These are phyloP conservation scores for Ophthalmolycus amberensis DNA, from an alignment of 2,113 vertebrate genomes.

Conservation along the genomic window DNA sequence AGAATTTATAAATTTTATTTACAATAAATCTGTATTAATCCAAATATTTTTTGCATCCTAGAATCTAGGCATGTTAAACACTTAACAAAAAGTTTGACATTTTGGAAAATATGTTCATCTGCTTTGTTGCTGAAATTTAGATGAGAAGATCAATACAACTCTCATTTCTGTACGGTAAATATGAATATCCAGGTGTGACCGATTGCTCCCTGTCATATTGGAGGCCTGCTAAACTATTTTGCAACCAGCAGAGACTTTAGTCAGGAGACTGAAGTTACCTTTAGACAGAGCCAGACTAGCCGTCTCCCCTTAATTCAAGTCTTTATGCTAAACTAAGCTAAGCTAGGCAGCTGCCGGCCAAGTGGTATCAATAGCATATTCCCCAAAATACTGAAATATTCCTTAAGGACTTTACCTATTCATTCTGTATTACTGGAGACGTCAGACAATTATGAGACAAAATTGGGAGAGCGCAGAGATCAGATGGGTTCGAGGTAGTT, in stretches of 20 bases:
- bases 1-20: neutral
- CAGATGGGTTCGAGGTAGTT: constrained; percentile 8
- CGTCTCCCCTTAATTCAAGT: neutral
- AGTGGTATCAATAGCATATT: neutral
- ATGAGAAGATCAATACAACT: neutral
- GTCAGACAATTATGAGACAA: constrained; percentile 7
- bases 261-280: neutral
- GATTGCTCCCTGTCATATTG: neutral
- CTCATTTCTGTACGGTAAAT: neutral
- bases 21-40: neutral
- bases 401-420: constrained; percentile 1
- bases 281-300: neutral
- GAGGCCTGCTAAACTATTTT: neutral
- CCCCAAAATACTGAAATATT: neutral
- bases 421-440: constrained; percentile 2
- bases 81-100: neutral
- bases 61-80: neutral
- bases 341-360: neutral
- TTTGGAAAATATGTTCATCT: neutral
- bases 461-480: neutral
- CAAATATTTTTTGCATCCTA: neutral
- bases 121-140: neutral
- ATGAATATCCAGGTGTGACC: neutral
- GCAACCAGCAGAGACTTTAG: neutral
- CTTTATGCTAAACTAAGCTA: neutral